phyloP scores from a whole-genome alignment of 2,113 vertebrate genomes.

The Sorex araneus region DNA sequence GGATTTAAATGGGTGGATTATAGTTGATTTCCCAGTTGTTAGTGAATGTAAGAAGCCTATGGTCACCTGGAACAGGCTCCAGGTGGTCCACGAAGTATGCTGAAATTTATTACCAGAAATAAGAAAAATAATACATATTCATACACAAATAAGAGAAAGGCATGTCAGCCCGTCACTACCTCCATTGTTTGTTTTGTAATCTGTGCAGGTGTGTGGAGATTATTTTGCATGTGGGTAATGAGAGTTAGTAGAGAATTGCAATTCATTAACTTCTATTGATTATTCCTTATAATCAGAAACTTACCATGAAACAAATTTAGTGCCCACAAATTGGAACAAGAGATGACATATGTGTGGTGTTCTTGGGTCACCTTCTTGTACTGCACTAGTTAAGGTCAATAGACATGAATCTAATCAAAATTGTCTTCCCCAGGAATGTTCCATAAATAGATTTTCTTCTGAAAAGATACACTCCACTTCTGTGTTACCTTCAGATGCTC shows the following conservation, averaged over 20 bases:
- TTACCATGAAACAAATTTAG: background rate
- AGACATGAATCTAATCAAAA: background rate
- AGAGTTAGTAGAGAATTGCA: background rate
- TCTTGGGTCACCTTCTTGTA: background rate
- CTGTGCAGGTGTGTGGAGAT: background rate
- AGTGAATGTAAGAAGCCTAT: background rate
- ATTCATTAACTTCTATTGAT: background rate
- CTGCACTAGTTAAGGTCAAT: background rate
- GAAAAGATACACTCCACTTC: background rate
- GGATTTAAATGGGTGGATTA: background rate
- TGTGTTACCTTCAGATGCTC: background rate
- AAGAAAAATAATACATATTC: background rate
- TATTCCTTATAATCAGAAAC: background rate
- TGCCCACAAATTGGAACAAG: background rate
- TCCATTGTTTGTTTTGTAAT: background rate
- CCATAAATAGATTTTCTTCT: background rate
- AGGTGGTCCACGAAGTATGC: background rate
- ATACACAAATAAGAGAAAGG: background rate
- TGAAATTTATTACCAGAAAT: background rate
- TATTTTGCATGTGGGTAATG: background rate
- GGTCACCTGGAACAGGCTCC: background rate
- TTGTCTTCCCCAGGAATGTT: background rate
- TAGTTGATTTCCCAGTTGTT: background rate
- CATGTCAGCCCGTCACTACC: background rate
- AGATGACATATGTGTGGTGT: background rate